These are phyloP conservation scores for Apolygus lucorum DNA, from an alignment of 1,140 invertebrate species.

Conservation along the genomic window DNA sequence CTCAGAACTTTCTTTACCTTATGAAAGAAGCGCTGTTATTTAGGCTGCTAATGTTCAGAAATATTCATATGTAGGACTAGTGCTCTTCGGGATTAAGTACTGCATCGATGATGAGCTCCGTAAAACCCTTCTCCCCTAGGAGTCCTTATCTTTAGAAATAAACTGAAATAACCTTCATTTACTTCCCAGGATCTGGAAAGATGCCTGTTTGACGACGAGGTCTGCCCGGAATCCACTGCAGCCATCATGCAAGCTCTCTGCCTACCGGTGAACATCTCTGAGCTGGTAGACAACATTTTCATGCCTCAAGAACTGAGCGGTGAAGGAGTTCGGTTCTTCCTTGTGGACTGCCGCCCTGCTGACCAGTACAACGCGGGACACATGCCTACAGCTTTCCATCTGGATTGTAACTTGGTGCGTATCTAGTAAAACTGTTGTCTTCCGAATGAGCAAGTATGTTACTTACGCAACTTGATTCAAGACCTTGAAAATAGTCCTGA, in stretches of 20 bases:
- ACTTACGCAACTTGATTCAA: too few species aligned
- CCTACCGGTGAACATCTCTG: conserved; percentile 82
- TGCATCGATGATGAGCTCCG: too few species aligned
- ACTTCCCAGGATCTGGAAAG: conserved; percentile 37
- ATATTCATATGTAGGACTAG: too few species aligned
- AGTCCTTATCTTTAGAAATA: too few species aligned
- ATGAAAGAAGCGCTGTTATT: too few species aligned
- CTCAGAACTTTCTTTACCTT: background rate
- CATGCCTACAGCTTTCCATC: conserved; percentile 92
- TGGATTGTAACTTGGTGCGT: conserved; percentile 84
- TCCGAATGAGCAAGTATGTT: too few species aligned
- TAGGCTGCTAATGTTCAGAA: too few species aligned
- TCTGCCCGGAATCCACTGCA: conserved; percentile 13
- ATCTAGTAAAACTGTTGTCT: too few species aligned
- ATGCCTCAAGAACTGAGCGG: conserved; percentile 34
- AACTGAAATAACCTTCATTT: too few species aligned
- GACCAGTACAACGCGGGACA: conserved; percentile 96
- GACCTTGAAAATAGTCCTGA: too few species aligned
- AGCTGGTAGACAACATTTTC: conserved; percentile 61
- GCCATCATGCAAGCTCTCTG: conserved; percentile 80
- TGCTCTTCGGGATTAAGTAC: too few species aligned
- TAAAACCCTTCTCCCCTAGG: too few species aligned
- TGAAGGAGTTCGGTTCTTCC: conserved; percentile 75
- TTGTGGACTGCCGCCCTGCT: conserved; percentile 92
- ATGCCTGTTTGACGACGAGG: conserved; percentile 48